Conservation (phyloP, 2,888 invertebrate genomes). For the Cheilosia vulpina region DNA sequence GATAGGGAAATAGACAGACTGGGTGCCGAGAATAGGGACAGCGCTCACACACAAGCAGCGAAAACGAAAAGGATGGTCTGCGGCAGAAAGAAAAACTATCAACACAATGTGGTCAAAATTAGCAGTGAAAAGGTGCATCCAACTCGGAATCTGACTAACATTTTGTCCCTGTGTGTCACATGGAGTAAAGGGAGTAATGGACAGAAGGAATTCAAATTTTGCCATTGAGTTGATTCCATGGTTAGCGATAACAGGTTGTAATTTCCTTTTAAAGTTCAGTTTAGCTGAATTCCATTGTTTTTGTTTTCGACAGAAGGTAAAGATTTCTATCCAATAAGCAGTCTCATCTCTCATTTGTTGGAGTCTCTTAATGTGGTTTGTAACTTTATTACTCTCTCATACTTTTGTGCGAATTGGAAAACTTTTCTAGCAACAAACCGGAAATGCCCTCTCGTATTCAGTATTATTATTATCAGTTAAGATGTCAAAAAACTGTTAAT, state of each 20-base stretch:
- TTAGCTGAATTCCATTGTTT: slow-evolving; percentile 17
- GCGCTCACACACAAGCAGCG: slow-evolving; percentile 7
- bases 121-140: slow-evolving; percentile 74
- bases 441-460: neutral
- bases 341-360: slow-evolving; percentile 31
- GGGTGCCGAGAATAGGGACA: slow-evolving; percentile 37
- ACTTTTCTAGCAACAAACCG: slow-evolving; percentile 19
- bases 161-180: slow-evolving; percentile 51
- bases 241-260: slow-evolving; percentile 68
- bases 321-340: slow-evolving; percentile 31
- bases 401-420: slow-evolving; percentile 19
- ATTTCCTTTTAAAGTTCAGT: slow-evolving; percentile 53
- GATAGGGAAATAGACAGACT: slow-evolving; percentile 56
- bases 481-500: too few species aligned
- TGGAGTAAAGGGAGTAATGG: slow-evolving; percentile 11
- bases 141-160: slow-evolving; percentile 74
- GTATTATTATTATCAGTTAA: neutral
- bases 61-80: neutral
- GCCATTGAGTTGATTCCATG: slow-evolving; percentile 51
- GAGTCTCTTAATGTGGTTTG: slow-evolving; percentile 29
- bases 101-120: slow-evolving; percentile 75
- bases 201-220: slow-evolving; percentile 64
- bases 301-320: slow-evolving; percentile 31
- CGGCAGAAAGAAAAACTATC: slow-evolving; percentile 56
- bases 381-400: slow-evolving; percentile 1